These are phyloP conservation scores for Caenorhabditis plicata DNA, from an alignment of 2,888 invertebrate species.

Conservation along the genomic window DNA sequence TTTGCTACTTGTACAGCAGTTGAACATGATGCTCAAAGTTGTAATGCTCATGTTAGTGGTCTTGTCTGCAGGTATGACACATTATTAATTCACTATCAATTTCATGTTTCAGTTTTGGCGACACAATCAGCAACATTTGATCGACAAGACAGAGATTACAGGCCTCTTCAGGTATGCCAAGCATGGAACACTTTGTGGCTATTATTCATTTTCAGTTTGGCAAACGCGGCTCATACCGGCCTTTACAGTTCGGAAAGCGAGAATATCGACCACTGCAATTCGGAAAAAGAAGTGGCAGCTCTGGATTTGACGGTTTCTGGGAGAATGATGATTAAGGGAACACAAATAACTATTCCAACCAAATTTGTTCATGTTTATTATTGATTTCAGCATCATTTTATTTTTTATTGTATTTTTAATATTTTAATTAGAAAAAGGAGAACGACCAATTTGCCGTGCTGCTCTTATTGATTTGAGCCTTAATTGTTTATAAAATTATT, in stretches of 20 bases:
- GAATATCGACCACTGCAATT: constrained; percentile 54
- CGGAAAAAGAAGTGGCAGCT: constrained; percentile 36
- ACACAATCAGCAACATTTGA: constrained; percentile 47
- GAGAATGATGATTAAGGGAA: too few species aligned
- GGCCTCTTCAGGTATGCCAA: constrained; percentile 45
- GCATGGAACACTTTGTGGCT: too few species aligned
- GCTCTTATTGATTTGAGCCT: constrained; percentile 23
- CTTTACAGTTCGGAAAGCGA: constrained; percentile 52
- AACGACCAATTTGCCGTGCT: constrained; percentile 2
- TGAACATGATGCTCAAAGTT: constrained; percentile 26
- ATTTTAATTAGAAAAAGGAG: too few species aligned
- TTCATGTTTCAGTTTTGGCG: constrained; percentile 21
- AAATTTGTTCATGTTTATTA: too few species aligned
- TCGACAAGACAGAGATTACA: constrained; percentile 51
- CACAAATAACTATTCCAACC: too few species aligned
- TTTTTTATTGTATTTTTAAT: too few species aligned
- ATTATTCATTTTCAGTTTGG: constrained; percentile 11
- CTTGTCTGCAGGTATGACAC: constrained; percentile 18
- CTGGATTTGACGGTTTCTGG: too few species aligned
- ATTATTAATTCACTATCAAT: background rate
- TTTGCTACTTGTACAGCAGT: background rate
- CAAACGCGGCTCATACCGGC: constrained; percentile 48
- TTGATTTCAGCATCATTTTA: too few species aligned
- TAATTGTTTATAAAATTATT: too few species aligned
- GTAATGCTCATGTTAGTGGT: constrained; percentile 25